Base-by-base conservation (phyloP, 2,113 vertebrate species). In the Misgurnus mizolepis region DNA sequence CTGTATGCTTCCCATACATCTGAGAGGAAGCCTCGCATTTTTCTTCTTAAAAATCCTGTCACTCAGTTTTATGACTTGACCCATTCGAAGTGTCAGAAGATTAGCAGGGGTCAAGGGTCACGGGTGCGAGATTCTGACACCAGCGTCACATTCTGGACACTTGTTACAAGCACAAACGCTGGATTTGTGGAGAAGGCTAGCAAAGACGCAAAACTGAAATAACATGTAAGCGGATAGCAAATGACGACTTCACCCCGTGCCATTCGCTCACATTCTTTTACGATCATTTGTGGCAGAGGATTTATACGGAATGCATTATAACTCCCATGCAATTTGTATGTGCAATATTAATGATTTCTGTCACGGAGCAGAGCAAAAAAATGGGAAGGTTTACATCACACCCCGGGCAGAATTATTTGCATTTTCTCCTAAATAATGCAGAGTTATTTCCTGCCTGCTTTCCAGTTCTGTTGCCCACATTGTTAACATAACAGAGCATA, bases 21-120 rank as follows among this genome's bases (percentile, higher is more conserved):
- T 27, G 49, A 40, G 27, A 56, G 74, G 81, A 80, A 74, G 58
- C 67, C 80, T 76, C 67, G 74, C 76, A 86, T 86, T 82, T 86
- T 87, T 88, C 76, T 79, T 80, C 1, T 41, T 68, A 81, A 82
- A 82, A 85, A 78, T 82, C 74, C 86, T 85, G 85, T 85, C 89
- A 86, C 72, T 89, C 82, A 18, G 0, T 84, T 89, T 90, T 90
- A 89, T 39, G 87, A 88, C 40, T 78, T 70, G 76, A 69, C 68
- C 84, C 50, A 80, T 69, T 72, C 66, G 66, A 67, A 81, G 80
- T 49, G 67, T 75, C 75, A 83, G 50, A 79, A 85, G 86, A 88
- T 90, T 89, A 83, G 82, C 3, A 67, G 45, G 65, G 71, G 82
- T 70, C 83, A 88, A 81, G 81, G 85, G 79, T 81, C 17, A 27